Conservation (phyloP, 2,113 vertebrate species). For the Thermophis baileyi region DNA sequence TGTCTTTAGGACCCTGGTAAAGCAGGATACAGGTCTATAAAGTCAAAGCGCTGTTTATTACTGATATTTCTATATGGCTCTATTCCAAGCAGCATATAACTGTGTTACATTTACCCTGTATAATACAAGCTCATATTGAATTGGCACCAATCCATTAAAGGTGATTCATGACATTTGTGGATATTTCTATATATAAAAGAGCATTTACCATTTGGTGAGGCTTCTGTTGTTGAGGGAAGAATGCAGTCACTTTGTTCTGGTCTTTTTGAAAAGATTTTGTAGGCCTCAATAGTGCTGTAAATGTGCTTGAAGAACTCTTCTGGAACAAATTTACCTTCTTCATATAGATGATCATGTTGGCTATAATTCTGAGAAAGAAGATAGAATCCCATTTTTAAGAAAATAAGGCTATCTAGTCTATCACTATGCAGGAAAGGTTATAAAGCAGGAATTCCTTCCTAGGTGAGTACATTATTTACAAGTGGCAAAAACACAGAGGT, state of each 20-base stretch:
- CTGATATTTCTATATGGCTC: not conserved
- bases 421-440: not conserved
- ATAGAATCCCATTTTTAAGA: slow-evolving; percentile 26
- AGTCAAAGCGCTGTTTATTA: not conserved
- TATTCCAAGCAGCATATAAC: not conserved
- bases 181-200: slow-evolving; percentile 4
- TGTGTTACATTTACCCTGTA: not conserved
- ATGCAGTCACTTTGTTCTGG: slow-evolving; percentile 67
- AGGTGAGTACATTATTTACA: slow-evolving; percentile 9
- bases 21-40: not conserved
- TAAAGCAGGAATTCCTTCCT: not conserved
- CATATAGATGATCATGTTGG: slow-evolving; percentile 64
- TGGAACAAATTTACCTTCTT: slow-evolving; percentile 64
- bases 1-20: not conserved
- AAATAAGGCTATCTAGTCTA: not conserved
- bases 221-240: slow-evolving; percentile 68
- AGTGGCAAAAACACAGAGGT: not conserved
- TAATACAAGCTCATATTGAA: not conserved
- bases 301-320: slow-evolving; percentile 75
- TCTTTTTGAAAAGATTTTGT: slow-evolving; percentile 67
- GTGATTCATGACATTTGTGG: not conserved
- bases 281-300: slow-evolving; percentile 74
- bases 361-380: slow-evolving; percentile 65
- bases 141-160: slow-evolving; percentile 16
- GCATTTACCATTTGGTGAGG: slow-evolving; percentile 67